Evolutionary conservation across 1,140 invertebrate species (phyloP).

Genomic region (Hyphantria cunea): DNA sequence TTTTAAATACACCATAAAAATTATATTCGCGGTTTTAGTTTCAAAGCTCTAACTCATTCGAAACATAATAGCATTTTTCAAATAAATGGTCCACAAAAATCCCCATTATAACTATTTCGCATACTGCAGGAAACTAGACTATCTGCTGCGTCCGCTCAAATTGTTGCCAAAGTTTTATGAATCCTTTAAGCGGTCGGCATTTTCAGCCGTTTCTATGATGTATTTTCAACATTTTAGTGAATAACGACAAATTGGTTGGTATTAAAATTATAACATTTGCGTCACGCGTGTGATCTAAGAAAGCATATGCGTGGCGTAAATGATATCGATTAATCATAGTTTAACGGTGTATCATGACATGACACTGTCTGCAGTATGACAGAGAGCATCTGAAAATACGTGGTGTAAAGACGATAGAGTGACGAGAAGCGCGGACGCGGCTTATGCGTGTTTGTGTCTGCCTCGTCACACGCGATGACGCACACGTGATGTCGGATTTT

Average conservation of each 20-base stretch:
- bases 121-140: neutral
- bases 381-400: constrained; percentile 28
- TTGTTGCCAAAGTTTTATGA: constrained; percentile 11
- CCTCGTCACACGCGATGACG: constrained; percentile 47
- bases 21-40: constrained; percentile 49
- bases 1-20: constrained; percentile 73
- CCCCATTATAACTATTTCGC: constrained; percentile 30
- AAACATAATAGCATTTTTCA: constrained; percentile 52
- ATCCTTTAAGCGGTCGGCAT: constrained; percentile 15
- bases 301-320: constrained; percentile 13
- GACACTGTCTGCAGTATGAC: neutral
- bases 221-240: constrained; percentile 5
- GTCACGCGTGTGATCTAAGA: constrained; percentile 11
- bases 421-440: constrained; percentile 34
- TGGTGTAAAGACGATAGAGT: constrained; percentile 28
- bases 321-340: constrained; percentile 16
- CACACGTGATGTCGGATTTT: constrained; percentile 33
- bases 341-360: constrained; percentile 6
- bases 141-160: constrained; percentile 14
- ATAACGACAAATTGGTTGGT: constrained; percentile 25
- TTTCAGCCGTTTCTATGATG: constrained; percentile 8
- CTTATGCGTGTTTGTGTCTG: constrained; percentile 12
- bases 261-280: neutral
- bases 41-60: constrained; percentile 48
- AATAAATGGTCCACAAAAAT: constrained; percentile 48